Percentiles rank a stretch among this genome's conserved stretches.
Conservation (phyloP, 2,888 invertebrate species). For the Macrostomum cliftonense region DNA sequence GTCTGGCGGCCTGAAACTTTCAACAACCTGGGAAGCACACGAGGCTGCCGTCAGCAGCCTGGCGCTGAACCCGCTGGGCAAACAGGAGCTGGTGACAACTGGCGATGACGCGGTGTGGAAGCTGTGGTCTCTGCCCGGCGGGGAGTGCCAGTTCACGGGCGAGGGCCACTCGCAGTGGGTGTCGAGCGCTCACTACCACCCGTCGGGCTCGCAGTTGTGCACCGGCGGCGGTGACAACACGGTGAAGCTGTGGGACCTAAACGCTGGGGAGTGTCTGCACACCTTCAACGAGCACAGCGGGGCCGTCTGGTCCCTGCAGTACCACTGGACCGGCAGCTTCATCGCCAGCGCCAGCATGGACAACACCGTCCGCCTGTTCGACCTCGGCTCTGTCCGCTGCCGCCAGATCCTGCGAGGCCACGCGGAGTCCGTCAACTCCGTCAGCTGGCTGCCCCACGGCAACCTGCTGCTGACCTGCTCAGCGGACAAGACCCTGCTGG, state of each 20-base stretch:
- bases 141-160: slow-evolving; percentile 35
- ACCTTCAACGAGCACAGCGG: slow-evolving; percentile 36
- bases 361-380: slow-evolving; percentile 19
- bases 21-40: slow-evolving; percentile 32
- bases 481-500: slow-evolving; percentile 35
- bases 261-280: slow-evolving; percentile 33
- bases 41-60: slow-evolving; percentile 32
- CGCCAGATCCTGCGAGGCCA: slow-evolving; percentile 34
- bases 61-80: slow-evolving; percentile 29
- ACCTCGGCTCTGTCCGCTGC: slow-evolving; percentile 24
- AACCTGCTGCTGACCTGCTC: slow-evolving; percentile 35
- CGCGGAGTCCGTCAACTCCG: slow-evolving; percentile 35
- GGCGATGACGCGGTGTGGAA: slow-evolving; percentile 38
- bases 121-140: slow-evolving; percentile 35
- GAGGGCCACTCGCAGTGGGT: slow-evolving; percentile 38
- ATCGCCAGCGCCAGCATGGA: slow-evolving; percentile 37
- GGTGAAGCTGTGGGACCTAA: slow-evolving; percentile 35
- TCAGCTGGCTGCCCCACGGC: slow-evolving; percentile 34
- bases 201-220: slow-evolving; percentile 15
- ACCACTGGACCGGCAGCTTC: slow-evolving; percentile 37
- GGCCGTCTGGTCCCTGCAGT: slow-evolving; percentile 36
- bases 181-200: slow-evolving; percentile 36
- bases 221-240: slow-evolving; percentile 36
- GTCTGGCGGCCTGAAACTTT: slow-evolving; percentile 29
- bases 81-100: slow-evolving; percentile 33